These are phyloP conservation scores for Chromoteleia sp. DNA, from an alignment of 2,888 invertebrate genomes.

Conservation along the genomic window DNA sequence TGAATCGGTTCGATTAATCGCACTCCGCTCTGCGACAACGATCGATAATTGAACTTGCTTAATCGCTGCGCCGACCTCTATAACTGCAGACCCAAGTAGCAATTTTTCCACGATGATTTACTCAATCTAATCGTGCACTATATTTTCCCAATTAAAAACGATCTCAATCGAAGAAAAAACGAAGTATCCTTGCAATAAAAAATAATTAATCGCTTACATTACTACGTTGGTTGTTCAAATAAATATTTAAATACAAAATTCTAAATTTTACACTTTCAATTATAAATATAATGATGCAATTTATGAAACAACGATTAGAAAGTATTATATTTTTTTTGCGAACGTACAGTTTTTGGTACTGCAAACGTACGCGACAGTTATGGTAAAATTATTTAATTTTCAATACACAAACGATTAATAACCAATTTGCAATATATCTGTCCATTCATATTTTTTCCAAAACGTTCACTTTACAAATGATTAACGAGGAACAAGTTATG, in stretches of 20 bases:
- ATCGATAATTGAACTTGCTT: slow-evolving; percentile 79
- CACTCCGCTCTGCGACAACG: slow-evolving; percentile 74
- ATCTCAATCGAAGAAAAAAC: background rate
- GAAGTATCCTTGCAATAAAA: background rate
- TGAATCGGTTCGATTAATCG: slow-evolving; percentile 78
- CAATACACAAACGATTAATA: no score
- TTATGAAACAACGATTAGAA: no score
- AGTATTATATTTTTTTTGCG: no score
- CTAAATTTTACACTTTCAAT: no score
- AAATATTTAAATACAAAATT: no score
- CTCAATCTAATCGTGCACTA: slow-evolving; percentile 29
- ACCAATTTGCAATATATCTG: no score
- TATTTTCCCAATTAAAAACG: slow-evolving; percentile 40
- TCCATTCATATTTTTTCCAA: background rate
- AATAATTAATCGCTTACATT: no score
- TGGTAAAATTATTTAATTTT: no score
- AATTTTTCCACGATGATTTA: slow-evolving; percentile 33
- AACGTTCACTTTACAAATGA: background rate
- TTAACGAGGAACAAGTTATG: slow-evolving; percentile 21
- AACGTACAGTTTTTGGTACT: no score
- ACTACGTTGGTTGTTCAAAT: no score
- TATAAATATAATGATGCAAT: no score
- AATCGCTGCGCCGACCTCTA: slow-evolving; percentile 57
- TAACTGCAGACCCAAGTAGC: slow-evolving; percentile 43
- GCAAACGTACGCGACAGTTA: no score